Evolutionary conservation across 2,888 invertebrate genomes (phyloP), one percentile per base, ranked within the genome.

Genomic region (Slavum lentiscoides): DNA sequence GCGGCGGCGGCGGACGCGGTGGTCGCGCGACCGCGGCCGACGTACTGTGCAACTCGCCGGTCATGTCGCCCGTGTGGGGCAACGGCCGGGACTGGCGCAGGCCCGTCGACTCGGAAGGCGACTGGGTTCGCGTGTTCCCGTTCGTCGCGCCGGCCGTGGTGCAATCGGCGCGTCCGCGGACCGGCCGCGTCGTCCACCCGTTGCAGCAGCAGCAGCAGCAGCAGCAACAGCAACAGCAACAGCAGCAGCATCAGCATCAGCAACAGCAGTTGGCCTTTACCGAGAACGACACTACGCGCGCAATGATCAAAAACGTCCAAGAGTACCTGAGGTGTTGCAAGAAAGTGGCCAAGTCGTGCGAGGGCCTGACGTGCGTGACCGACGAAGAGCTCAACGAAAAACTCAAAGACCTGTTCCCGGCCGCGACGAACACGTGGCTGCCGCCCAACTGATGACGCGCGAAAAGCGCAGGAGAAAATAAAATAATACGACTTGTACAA

Each of bases 51-150:
- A 62, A 37, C 61, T 39, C 68, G 39, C 15, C 68, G 30, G 13
- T n/a, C 21, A 9, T 23, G 55, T 64, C 69, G 0, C 0, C 11
- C 13, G 11, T 88, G 11, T 93, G 92, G 92, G 92, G 92, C 59
- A 93, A 92, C 84, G 92, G 92, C 3, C 89, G 90, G 81, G 89
- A 92, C 83, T 93, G 93, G 93, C 89, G 88, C 84, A 87, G 88
- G 61, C 90, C 92, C 0, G 89, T 89, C 9, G 87, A 89, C 1
- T 87, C 88, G 21, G 91, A 92, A 82, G 94, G 94, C 0, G 91
- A 92, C 62, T 94, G 94, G 92, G 90, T 92, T 66, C 88, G 93
- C 83, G 90, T 93, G 82, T 94, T 92, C 87, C 94, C 94, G 13
- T 82, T 83, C 62, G 59, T 76, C 37, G 30, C 4, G 30, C 59